Base-by-base conservation (phyloP, 1,140 invertebrate species). In the Notospermus geniculatus region DNA sequence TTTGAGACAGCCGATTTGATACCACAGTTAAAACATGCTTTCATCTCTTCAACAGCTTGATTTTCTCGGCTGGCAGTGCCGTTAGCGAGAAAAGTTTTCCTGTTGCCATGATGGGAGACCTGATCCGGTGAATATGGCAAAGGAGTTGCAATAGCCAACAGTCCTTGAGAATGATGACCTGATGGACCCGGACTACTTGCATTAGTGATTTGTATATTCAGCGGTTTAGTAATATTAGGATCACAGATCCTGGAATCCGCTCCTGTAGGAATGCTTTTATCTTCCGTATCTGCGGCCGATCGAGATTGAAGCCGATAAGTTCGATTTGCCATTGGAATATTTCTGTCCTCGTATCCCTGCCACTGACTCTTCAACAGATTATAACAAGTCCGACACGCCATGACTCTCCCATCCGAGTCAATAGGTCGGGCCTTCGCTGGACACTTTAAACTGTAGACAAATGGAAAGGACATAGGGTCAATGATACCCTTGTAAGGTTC, bases 1-100 rank as follows among this genome's bases (percentile, higher is more conserved):
- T 93, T 84, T 29, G 89, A 90, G 62, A 93, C 83, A 78, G 92
- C 89, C 53, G 90, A 92, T 77, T 92, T 91, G 63, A 92, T 84
- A 43, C 90, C 91, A 79, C 91, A 93, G 28, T 93, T 83, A 80
- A 91, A 93, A 79, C 92, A 94, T 75, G 19, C 4, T 9, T 19
- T 23, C 19, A 50, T 50, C 46, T 50, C n/a, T 36, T 36, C 32
- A 4, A 7, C 32, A 5, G n/a, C 46, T 19, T 27, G 19, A 9
- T 50, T 50, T n/a, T 9, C 46, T 19, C 25, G 19, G n/a, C 25
- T 50, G 25, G n/a, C 5, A 27, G 4, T 50, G 4, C 25, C 25
- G n/a, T 50, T 50, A 5, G 46, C 46, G n/a, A 23, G 25, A n/a
- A 50, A 50, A 7, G 15, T 7, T 36, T 36, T 36, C 5, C 15